Evolutionary conservation across 2,888 invertebrate genomes (phyloP).

Genomic region (Nasonia oneida): DNA sequence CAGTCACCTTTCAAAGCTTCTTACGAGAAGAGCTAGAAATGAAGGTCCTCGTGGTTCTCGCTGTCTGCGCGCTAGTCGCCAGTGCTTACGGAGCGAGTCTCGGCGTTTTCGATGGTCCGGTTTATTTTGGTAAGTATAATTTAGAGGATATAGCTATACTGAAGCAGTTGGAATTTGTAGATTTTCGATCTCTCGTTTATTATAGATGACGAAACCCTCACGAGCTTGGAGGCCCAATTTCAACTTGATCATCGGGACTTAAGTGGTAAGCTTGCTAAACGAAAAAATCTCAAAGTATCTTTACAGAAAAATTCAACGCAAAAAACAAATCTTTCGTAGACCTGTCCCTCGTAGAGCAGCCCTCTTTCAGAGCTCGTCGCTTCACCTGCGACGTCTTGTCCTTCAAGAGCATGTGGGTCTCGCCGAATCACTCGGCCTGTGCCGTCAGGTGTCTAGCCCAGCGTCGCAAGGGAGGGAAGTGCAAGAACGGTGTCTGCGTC

Average conservation of each 20-base stretch:
- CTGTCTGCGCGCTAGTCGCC: neutral
- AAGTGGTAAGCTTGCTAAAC: too few relatives aligned
- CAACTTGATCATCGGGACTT: too few relatives aligned
- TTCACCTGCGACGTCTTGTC: constrained; percentile 67
- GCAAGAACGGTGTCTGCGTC: constrained; percentile 5
- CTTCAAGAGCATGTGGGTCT: constrained; percentile 63
- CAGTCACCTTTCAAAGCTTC: neutral
- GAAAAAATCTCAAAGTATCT: too few relatives aligned
- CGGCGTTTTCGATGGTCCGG: neutral
- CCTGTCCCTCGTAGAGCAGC: too few relatives aligned
- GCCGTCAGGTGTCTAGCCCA: neutral
- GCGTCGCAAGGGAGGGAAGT: neutral
- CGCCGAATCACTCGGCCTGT: constrained; percentile 65
- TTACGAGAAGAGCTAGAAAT: neutral
- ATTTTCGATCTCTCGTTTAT: too few relatives aligned
- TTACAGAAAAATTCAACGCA: too few relatives aligned
- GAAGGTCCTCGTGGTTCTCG: neutral
- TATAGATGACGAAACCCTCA: too few relatives aligned
- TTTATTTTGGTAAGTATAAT: too few relatives aligned
- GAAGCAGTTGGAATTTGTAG: too few relatives aligned
- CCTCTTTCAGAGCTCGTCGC: constrained; percentile 9
- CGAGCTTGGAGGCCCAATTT: too few relatives aligned
- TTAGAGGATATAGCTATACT: too few relatives aligned
- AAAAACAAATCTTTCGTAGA: too few relatives aligned
- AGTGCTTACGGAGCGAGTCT: neutral